Conservation (phyloP, 1,140 invertebrate genomes). For the Brachionus koreanus region DNA sequence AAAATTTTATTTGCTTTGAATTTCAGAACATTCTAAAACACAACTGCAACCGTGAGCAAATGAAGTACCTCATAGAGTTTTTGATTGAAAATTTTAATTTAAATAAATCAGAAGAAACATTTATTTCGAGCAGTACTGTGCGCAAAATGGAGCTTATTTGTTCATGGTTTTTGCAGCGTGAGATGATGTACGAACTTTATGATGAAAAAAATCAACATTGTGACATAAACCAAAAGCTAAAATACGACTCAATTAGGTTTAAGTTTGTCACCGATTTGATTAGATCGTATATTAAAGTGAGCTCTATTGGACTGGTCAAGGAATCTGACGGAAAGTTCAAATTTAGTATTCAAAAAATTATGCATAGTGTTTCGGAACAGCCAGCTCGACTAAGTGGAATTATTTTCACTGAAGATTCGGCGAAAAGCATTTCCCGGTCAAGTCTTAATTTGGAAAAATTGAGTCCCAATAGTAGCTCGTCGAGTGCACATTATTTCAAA, state of each 20-base stretch:
- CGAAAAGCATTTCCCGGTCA: neutral
- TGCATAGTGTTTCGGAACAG: neutral
- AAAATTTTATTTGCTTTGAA: conserved; percentile 6
- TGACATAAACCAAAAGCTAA: conserved; percentile 41
- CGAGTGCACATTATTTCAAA: neutral
- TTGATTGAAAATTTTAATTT: neutral
- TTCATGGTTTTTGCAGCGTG: conserved; percentile 29
- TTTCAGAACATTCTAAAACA: conserved; percentile 24
- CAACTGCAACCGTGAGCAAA: conserved; percentile 6
- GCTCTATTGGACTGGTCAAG: neutral
- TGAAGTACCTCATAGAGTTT: conserved; percentile 7
- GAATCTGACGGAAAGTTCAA: neutral
- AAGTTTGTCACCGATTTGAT: neutral
- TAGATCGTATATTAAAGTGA: neutral
- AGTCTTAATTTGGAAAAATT: neutral
- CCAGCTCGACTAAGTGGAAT: neutral
- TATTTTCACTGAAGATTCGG: neutral
- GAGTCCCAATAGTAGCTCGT: neutral
- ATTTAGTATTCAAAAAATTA: neutral
- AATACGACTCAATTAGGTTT: neutral
- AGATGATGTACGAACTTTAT: conserved; percentile 2
- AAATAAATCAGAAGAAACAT: neutral
- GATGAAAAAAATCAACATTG: conserved; percentile 34
- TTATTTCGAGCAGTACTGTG: neutral
- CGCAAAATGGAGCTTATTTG: conserved; percentile 27